Base-by-base conservation (phyloP, 2,113 vertebrate species). In the Steatornis caripensis region DNA sequence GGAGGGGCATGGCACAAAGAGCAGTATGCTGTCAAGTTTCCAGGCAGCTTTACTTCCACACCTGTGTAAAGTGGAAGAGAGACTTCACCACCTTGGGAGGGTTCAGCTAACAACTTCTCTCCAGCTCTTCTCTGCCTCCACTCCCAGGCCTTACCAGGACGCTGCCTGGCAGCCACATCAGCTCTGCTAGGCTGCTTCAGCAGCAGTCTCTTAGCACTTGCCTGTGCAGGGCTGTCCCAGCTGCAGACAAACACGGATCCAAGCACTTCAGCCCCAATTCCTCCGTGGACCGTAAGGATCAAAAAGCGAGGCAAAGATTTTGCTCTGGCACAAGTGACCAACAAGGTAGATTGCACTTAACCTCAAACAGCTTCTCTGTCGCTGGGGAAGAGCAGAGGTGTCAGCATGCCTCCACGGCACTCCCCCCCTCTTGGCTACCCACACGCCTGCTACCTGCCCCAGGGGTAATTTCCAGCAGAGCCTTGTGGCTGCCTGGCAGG, bases 51-150 rank as follows among this genome's bases (percentile, higher is more conserved):
- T 64, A 30, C 51, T 58, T 83, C 66, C 87, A 49, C 2, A 4
- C 21, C 30, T n/a, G 6, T 5, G 29, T 29, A 15, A 61, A 66
- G 18, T 4, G 7, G 24, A 64, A 69, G 10, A 48, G 46, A 45
- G 11, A 10, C 11, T 69, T 82, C 19, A 53, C 7, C 9, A 8
- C 8, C 19, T 32, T 48, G 19, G 0, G 0, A 79, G 27, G 10
- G 17, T 54, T 86, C 37, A 57, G 5, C 17, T 53, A 11, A 6
- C 7, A 36, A 36, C 18, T 13, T 76, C 49, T n/a, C 36, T 77
- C 62, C 36, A 81, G 15, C 14, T 61, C 27, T 64, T 54, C 32
- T 24, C 27, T 60, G 26, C 48, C 36, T 70, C 24, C 21, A 4
- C 21, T 84, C 37, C 23, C 23, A 37, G 48, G 9, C 53, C n/a